These are phyloP conservation scores for Semaprochilodus insignis DNA, from an alignment of 2,797 vertebrate genomes.

Conservation along the genomic window DNA sequence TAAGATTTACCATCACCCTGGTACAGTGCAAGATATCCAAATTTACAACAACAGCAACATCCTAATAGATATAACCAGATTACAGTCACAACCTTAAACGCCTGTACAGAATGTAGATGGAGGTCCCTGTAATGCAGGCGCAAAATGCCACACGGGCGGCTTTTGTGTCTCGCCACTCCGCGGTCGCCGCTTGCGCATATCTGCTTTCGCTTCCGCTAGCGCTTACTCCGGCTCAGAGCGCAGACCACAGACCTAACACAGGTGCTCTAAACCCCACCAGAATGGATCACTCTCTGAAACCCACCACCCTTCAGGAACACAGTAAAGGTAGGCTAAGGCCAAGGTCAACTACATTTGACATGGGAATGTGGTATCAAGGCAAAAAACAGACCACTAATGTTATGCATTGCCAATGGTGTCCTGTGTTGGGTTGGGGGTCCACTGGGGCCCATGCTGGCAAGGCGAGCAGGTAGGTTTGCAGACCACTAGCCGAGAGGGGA, in stretches of 20 bases:
- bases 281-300: slow-evolving; percentile 79
- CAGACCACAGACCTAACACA: slow-evolving; percentile 87
- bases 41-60: not conserved
- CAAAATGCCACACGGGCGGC: slow-evolving; percentile 79
- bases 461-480: slow-evolving; percentile 77
- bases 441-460: slow-evolving; percentile 75
- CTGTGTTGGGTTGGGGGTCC: slow-evolving; percentile 54
- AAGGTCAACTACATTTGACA: not conserved
- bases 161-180: slow-evolving; percentile 26
- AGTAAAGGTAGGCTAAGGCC: not conserved
- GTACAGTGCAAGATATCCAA: not conserved
- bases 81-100: slow-evolving; percentile 90
- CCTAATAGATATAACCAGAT: not conserved
- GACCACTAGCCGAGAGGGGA: slow-evolving; percentile 79
- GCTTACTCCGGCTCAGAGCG: slow-evolving; percentile 71
- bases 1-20: not conserved
- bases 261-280: slow-evolving; percentile 77
- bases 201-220: slow-evolving; percentile 67
- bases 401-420: slow-evolving; percentile 55
- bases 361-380: not conserved
- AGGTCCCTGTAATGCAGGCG: slow-evolving; percentile 99
- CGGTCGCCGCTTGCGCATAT: slow-evolving; percentile 76
- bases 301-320: slow-evolving; percentile 53
- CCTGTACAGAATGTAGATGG: slow-evolving; percentile 86
- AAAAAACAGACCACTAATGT: not conserved